Evolutionary conservation across 1,140 invertebrate species (phyloP), one percentile per base, ranked within the genome.

Genomic region (Dysdera silvatica): DNA sequence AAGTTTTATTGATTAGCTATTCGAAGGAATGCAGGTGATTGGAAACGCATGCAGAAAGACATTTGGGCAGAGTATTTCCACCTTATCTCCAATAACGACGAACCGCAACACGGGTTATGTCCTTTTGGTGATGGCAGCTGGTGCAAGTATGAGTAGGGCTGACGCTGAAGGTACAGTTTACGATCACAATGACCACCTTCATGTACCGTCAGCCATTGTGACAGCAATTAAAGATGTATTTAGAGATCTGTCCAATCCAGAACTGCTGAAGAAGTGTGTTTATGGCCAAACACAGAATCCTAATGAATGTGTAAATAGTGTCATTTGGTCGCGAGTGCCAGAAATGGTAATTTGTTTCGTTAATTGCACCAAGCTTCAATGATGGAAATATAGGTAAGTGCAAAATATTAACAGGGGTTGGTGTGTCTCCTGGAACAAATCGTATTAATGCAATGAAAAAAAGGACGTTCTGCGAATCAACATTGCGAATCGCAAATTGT

Each of bases 31-130:
- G 14, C 4, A 14, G 24, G 24, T 10, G 1, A 6, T 31, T 16
- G 41, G 1, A 14, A 49, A 2, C 23, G 45, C 18, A 58, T 58
- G 56, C 16, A 26, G 14, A 28, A 49, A 58, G 40, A 26, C 12
- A 51, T 58, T 3, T 58, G 56, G 56, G 56, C 56, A 31, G 32
- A 33, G n/a, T 58, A 23, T 3, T 20, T 47, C 14, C 32, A 43
- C 53, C 33, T 24, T 10, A 8, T 37, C 20, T 49, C 35, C 32
- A 55, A 18, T 7, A 28, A 55, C 20, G 41, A 41, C 24, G 10
- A 32, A 20, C 56, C 40, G 8, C 41, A 49, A 20, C 56, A 58
- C 18, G 40, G 47, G 6, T 58, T 47, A 26, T 58, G 56, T 26
- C 52, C 31, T 10, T 2, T 14, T n/a, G 18, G 10, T 14, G 23